Percentiles rank a stretch among this genome's conserved stretches.
Conservation (phyloP, 2,113 vertebrate species). For the Gambusia holbrooki region DNA sequence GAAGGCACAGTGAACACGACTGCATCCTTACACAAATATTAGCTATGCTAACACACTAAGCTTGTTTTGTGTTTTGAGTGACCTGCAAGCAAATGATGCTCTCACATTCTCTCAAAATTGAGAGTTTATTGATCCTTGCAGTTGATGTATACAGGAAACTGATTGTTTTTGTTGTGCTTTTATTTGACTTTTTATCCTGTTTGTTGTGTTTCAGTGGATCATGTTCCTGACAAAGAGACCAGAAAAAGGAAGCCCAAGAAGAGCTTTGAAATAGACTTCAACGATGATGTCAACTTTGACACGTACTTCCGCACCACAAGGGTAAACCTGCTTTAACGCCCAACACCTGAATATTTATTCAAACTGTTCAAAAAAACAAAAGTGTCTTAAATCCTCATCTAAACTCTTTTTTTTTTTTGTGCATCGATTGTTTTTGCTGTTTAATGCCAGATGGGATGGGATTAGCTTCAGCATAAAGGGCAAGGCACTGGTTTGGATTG, state of each 20-base stretch:
- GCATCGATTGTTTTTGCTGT: neutral
- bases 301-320: constrained; percentile 83
- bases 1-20: neutral
- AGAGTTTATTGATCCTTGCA: neutral
- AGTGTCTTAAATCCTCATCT: neutral
- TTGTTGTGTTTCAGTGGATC: constrained; percentile 72
- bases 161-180: neutral
- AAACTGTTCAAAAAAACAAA: neutral
- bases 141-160: neutral
- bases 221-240: constrained; percentile 79
- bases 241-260: constrained; percentile 83
- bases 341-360: neutral
- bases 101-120: neutral
- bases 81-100: no score
- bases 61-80: neutral
- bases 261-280: constrained; percentile 86
- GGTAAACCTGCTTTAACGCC: constrained; percentile 69
- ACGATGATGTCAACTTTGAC: constrained; percentile 85
- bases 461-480: neutral
- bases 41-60: neutral
- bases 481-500: neutral
- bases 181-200: neutral
- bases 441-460: neutral
- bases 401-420: neutral
- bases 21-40: neutral